These are phyloP conservation scores for Adela reaumurella DNA, from an alignment of 2,888 invertebrate species.

Conservation along the genomic window DNA sequence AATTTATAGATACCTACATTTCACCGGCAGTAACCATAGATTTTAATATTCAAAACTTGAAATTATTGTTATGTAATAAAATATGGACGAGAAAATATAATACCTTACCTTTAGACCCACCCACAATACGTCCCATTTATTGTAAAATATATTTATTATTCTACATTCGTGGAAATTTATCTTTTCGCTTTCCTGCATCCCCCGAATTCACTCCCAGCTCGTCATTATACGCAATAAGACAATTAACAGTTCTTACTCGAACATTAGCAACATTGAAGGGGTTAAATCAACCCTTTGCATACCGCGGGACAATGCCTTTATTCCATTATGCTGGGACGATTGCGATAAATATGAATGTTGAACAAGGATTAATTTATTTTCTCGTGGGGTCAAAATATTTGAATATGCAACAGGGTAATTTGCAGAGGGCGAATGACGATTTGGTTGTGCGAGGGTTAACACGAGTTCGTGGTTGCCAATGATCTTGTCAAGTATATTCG, in stretches of 20 bases:
- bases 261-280: slow-evolving; percentile 41
- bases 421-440: slow-evolving; percentile 26
- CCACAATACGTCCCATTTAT: no score
- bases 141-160: no score
- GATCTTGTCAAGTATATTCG: no score
- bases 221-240: slow-evolving; percentile 55
- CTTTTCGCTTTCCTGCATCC: no score
- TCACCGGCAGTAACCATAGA: no score
- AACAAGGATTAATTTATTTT: slow-evolving; percentile 46
- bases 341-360: slow-evolving; percentile 56
- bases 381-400: slow-evolving; percentile 54
- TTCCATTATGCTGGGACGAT: neutral
- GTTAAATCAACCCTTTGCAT: slow-evolving; percentile 41
- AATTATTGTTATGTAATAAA: no score
- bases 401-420: slow-evolving; percentile 46
- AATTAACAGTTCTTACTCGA: slow-evolving; percentile 51
- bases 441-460: neutral
- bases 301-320: neutral
- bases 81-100: no score
- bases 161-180: no score
- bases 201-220: slow-evolving; percentile 9
- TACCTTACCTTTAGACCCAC: no score
- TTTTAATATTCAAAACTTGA: no score
- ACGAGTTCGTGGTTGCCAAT: no score
- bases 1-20: no score